phyloP scores from a whole-genome alignment of 37 sponge, comb jelly and placozoan species.

The Chondrosia reniformis region DNA sequence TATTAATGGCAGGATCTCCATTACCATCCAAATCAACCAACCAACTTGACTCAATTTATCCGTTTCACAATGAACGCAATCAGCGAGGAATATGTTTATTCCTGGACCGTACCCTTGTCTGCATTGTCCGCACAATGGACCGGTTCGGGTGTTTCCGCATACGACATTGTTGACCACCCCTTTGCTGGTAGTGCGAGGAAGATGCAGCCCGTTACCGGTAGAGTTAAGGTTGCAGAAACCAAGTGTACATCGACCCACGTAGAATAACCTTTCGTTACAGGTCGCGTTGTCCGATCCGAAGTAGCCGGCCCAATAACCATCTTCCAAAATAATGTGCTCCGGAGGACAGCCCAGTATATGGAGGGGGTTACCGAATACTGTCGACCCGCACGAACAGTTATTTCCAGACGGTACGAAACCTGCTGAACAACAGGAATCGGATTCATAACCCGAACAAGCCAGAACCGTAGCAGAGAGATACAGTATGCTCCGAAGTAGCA shows the following conservation, averaged over 20 bases:
- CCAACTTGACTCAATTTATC: slow-evolving; percentile 17
- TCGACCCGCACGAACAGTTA: too few relatives aligned
- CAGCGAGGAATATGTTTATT: slow-evolving; percentile 3
- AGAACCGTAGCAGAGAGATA: too few relatives aligned
- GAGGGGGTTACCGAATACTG: too few relatives aligned
- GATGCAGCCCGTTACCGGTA: not conserved
- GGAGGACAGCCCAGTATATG: too few relatives aligned
- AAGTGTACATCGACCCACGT: not conserved
- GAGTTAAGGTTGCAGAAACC: not conserved
- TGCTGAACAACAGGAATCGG: too few relatives aligned
- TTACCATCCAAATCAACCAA: slow-evolving; percentile 6
- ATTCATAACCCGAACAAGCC: too few relatives aligned
- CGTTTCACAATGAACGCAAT: slow-evolving; percentile 12
- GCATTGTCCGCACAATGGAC: slow-evolving; percentile 6
- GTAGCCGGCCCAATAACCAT: not conserved
- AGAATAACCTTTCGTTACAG: not conserved
- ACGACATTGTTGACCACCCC: not conserved
- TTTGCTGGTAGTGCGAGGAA: not conserved
- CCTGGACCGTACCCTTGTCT: slow-evolving; percentile 5
- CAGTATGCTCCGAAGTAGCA: too few relatives aligned
- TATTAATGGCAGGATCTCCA: not conserved
- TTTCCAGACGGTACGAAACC: too few relatives aligned
- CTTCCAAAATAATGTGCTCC: too few relatives aligned
- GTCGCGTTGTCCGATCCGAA: not conserved
- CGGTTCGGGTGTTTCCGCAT: slow-evolving; percentile 14